Percentiles rank a stretch among this genome's conserved stretches.
phyloP scores from a whole-genome alignment of 2,797 vertebrate genomes.

The Oreortyx pictus region DNA sequence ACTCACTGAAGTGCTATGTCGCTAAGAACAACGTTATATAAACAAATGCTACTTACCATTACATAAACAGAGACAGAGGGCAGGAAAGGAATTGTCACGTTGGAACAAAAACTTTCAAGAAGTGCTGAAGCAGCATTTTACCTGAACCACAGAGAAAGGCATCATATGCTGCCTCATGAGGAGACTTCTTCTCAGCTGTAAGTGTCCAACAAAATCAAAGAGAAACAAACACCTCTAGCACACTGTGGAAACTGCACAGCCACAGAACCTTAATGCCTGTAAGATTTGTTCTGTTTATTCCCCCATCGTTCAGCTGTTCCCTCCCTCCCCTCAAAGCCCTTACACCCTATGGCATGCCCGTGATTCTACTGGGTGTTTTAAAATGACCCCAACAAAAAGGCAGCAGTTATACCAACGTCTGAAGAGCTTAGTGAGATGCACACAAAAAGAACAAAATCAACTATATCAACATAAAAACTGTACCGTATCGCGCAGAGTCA shows the following conservation, averaged over 20 bases:
- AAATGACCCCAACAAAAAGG: neutral
- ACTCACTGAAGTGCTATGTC: neutral
- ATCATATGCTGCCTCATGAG: slow-evolving; percentile 80
- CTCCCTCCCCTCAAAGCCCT: neutral
- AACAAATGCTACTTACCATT: slow-evolving; percentile 11
- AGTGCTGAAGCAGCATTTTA: slow-evolving; percentile 47
- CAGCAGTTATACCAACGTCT: neutral
- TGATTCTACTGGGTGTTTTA: neutral
- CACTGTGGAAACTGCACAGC: neutral
- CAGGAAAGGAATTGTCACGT: neutral
- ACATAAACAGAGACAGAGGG: neutral
- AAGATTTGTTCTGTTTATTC: neutral
- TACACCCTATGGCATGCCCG: neutral
- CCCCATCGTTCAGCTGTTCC: neutral
- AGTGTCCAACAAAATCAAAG: neutral
- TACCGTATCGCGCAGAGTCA: slow-evolving; percentile 76
- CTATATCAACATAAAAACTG: slow-evolving; percentile 25
- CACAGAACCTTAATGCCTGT: neutral
- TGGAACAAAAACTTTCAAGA: neutral
- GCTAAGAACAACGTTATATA: slow-evolving; percentile 11
- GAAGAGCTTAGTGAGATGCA: neutral
- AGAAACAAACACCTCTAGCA: neutral
- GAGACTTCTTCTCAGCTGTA: slow-evolving; percentile 73
- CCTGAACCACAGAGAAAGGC: slow-evolving; percentile 83
- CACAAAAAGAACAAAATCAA: neutral